A percentile compares a stretch with the other conserved stretches of the same genome.
Evolutionary conservation across 1,140 invertebrate genomes (phyloP).

Genomic region (Ips nitidus): DNA sequence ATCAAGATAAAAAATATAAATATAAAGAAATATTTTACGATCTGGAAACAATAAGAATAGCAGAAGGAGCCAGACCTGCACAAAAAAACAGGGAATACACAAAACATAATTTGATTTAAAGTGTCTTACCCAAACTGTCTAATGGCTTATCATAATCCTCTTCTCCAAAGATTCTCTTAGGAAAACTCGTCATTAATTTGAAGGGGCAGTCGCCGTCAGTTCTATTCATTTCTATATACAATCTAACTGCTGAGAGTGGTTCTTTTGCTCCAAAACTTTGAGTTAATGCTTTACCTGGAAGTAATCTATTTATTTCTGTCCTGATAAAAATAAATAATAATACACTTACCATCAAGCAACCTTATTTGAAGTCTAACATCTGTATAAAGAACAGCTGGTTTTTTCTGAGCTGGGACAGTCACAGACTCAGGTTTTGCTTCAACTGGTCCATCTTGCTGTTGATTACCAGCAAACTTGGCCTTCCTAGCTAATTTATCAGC

Average conservation of each 20-base stretch:
- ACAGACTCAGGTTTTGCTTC: conserved; percentile 29
- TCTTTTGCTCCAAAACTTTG: conserved; percentile 85
- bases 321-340: too few species aligned
- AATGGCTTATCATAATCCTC: conserved; percentile 87
- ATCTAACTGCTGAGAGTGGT: conserved; percentile 82
- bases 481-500: conserved; percentile 82
- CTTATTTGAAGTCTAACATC: conserved; percentile 70
- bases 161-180: conserved; percentile 80
- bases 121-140: conserved; percentile 68
- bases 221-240: conserved; percentile 79
- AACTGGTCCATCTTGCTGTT: conserved; percentile 20
- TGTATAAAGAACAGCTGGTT: conserved; percentile 55
- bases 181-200: conserved; percentile 82
- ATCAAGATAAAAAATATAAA: too few species aligned
- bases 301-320: not conserved
- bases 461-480: conserved; percentile 58
- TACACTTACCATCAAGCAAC: conserved; percentile 62
- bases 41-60: conserved; percentile 70
- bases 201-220: conserved; percentile 67
- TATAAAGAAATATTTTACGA: conserved; percentile 8
- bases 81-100: conserved; percentile 39
- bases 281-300: conserved; percentile 64
- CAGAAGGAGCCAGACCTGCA: conserved; percentile 77
- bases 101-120: not conserved
- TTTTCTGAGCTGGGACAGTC: conserved; percentile 45